Evolutionary conservation across 2,113 vertebrate genomes (phyloP), one percentile per base, ranked within the genome.

Genomic region (Epinephelus lanceolatus): DNA sequence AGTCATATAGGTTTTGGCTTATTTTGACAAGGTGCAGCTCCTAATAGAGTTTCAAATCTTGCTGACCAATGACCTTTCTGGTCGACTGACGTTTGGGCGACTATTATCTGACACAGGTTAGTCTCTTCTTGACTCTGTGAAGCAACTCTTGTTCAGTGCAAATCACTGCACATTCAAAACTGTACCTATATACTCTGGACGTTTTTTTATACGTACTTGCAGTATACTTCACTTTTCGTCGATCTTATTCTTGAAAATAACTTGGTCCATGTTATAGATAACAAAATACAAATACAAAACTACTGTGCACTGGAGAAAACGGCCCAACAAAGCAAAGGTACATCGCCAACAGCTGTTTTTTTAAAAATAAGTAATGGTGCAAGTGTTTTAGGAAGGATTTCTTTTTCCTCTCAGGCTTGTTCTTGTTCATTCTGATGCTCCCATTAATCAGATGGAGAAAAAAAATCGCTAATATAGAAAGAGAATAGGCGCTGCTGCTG

Each of bases 391-490:
- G 25, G 27, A 23, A 66, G 52, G 40, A 62, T 69, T 76, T 70
- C 13, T 66, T 19, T 27, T 21, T 13, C 19, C 30, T 61, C 52
- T 63, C 66, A 19, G 65, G 37, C 68, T 65, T 66, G 10, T 40
- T 71, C 76, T 57, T 23, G 73, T 78, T 81, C 73, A n/a, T 71
- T 80, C 45, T 14, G 55, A 67, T 71, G 45, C 33, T 23, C 8
- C 7, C 78, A 86, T 89, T 84, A 86, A 86, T 86, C 87, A 84
- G 61, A 12, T 21, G n/a, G 19, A 70, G 51, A 55, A 40, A 70
- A 74, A 40, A 83, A 78, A 25, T 15, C 11, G 66, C 27, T 61
- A 55, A 79, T 75, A 68, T 45, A 61, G 81, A 81, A 71, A 33
- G 9, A 40, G 83, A 83, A 42, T 66, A 59, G 65, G 30, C 8